Evolutionary conservation across 2,113 vertebrate species (phyloP), one percentile per base, ranked within the genome.

Genomic region (Anas platyrhynchos): DNA sequence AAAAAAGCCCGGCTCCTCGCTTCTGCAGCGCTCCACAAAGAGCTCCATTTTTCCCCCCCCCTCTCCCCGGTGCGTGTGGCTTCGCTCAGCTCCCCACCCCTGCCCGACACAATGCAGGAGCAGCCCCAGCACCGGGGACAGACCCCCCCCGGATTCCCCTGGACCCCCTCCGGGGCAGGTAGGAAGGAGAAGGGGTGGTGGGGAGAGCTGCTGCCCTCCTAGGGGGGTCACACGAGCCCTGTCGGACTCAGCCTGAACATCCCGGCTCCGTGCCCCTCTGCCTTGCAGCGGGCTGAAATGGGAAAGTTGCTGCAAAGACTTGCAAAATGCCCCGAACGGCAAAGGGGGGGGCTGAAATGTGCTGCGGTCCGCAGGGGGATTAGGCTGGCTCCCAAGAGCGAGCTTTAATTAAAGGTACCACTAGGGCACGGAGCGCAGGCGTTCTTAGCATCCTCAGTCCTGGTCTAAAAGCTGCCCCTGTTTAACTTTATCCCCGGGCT

Each of bases 331-430:
- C 79, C 89, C 87, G 62, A 89, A 88, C 67, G 91, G 93, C 84
- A 65, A 59, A 74, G 80, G 86, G 77, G 83, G 92, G 89, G 93
- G 52, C 94, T 94, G 84, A 80, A 71, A 80, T 92, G 27, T 7
- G 77, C 92, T 92, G 94, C 86, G 95, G 93, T 93, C 86, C 79
- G 2, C 59, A 94, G 94, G 89, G 87, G 93, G 93, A 93, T 95
- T 97, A 94, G 95, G 92, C 93, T 95, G 69, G 87, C 95, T 86
- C 95, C 97, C 96, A 94, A 94, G 87, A 95, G 67, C 31, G 92
- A 96, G 91, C 94, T 96, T 97, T 97, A 86, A 95, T 97, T 96
- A 93, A 97, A 97, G 93, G 95, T 92, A 92, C 93, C 68, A 94
- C 86, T 73, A 82, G 94, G 69, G 94, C 91, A 91, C 73, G 31